phyloP scores from a whole-genome alignment of 2,113 vertebrate species.

The Mola mola region DNA sequence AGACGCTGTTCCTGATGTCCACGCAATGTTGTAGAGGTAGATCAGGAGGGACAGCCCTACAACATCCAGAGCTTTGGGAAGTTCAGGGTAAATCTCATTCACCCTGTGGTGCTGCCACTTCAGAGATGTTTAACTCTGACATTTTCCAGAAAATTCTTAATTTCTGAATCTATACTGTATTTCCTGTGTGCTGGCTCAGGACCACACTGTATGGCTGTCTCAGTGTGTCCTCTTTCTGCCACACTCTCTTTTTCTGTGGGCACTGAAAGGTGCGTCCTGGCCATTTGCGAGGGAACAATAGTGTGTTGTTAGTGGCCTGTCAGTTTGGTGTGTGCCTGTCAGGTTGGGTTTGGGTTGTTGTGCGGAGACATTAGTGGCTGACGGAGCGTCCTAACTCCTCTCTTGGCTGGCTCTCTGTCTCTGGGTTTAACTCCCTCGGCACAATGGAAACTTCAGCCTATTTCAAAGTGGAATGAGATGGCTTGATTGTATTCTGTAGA shows the following conservation, averaged over 20 bases:
- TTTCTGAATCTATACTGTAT: no score
- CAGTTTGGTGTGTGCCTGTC: conserved; percentile 73
- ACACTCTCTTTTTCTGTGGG: background rate
- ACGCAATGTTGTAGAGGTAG: no score
- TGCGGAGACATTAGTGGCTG: conserved; percentile 66
- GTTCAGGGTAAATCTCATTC: no score
- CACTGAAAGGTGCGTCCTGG: conserved; percentile 63
- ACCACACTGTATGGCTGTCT: background rate
- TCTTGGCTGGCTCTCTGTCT: conserved; percentile 62
- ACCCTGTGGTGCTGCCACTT: no score
- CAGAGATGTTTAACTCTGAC: no score
- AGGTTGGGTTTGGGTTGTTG: conserved; percentile 73
- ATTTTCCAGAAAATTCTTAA: no score
- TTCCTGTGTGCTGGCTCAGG: no score
- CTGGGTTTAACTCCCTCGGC: conserved; percentile 42
- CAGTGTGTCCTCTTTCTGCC: conserved; percentile 1
- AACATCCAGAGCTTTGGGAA: no score
- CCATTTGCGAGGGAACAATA: conserved; percentile 69
- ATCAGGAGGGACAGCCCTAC: no score
- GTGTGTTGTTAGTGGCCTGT: conserved; percentile 70
- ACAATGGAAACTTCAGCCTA: conserved; percentile 60
- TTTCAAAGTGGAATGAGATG: conserved; percentile 46
- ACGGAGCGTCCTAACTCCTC: conserved; percentile 74
- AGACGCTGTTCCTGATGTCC: no score
- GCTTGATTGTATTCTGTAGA: conserved; percentile 49